Evolutionary conservation across 1,140 invertebrate species (phyloP).

Genomic region (Oryzaephilus surinamensis): DNA sequence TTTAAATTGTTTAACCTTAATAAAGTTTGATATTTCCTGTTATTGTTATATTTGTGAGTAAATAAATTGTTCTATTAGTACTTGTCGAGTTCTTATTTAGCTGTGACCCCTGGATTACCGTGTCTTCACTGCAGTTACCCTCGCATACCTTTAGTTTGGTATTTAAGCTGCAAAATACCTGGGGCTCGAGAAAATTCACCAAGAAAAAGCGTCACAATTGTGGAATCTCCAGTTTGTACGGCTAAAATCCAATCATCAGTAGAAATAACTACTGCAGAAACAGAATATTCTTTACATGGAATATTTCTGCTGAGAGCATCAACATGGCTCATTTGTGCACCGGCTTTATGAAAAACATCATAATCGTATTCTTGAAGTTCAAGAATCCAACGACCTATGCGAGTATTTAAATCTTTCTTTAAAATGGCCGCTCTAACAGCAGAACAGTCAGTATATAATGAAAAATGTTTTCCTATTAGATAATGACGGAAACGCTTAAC

Average conservation of each 20-base stretch:
- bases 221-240: no score
- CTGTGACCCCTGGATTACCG: no score
- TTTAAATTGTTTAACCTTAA: no score
- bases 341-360: constrained; percentile 14
- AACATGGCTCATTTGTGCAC: constrained; percentile 27
- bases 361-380: constrained; percentile 2
- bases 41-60: no score
- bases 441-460: constrained; percentile 32
- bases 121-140: no score
- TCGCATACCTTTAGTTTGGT: no score
- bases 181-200: no score
- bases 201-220: no score
- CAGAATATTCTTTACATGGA: constrained; percentile 1
- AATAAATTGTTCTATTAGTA: no score
- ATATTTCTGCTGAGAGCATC: constrained; percentile 33
- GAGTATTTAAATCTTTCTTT: constrained; percentile 20
- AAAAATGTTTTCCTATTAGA: constrained; percentile 32
- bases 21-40: no score
- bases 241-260: constrained; percentile 22
- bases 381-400: constrained; percentile 9
- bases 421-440: constrained; percentile 25
- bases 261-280: constrained; percentile 12
- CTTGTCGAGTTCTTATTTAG: no score
- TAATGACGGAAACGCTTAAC: constrained; percentile 35
- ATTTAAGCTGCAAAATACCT: no score